Evolutionary conservation across 2,797 vertebrate genomes (phyloP).

Genomic region (Dallia pectoralis): DNA sequence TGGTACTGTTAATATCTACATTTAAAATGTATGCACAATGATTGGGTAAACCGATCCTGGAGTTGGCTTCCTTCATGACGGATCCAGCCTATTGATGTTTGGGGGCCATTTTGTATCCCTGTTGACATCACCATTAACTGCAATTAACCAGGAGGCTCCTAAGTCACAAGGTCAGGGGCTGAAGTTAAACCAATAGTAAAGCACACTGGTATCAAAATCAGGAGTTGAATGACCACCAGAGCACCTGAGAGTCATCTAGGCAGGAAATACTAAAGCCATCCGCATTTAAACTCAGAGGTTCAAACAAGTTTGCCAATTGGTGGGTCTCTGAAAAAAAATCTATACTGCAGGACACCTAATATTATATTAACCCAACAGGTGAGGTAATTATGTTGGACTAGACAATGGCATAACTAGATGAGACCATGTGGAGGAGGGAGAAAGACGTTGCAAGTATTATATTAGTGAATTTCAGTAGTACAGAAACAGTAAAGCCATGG

Average conservation of each 20-base stretch:
- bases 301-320: constrained; percentile 56
- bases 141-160: constrained; percentile 19
- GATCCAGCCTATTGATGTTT: background rate
- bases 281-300: constrained; percentile 55
- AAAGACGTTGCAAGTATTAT: constrained; percentile 43
- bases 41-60: background rate
- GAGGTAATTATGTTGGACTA: background rate
- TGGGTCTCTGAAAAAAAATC: constrained; percentile 35
- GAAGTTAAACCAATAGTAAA: constrained; percentile 27
- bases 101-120: constrained; percentile 35
- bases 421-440: constrained; percentile 30
- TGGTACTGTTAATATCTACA: constrained; percentile 1
- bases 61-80: background rate
- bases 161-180: constrained; percentile 21
- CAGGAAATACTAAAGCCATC: constrained; percentile 29
- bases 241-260: constrained; percentile 33
- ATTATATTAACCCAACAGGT: constrained; percentile 37
- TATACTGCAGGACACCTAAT: constrained; percentile 52
- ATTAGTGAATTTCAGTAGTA: constrained; percentile 22
- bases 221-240: constrained; percentile 60
- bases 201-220: constrained; percentile 43
- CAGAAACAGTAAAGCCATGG: constrained; percentile 35
- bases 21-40: background rate
- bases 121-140: constrained; percentile 25
- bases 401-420: constrained; percentile 36